Conservation (phyloP, 2,113 vertebrate species). For the Syngnathus floridae region DNA sequence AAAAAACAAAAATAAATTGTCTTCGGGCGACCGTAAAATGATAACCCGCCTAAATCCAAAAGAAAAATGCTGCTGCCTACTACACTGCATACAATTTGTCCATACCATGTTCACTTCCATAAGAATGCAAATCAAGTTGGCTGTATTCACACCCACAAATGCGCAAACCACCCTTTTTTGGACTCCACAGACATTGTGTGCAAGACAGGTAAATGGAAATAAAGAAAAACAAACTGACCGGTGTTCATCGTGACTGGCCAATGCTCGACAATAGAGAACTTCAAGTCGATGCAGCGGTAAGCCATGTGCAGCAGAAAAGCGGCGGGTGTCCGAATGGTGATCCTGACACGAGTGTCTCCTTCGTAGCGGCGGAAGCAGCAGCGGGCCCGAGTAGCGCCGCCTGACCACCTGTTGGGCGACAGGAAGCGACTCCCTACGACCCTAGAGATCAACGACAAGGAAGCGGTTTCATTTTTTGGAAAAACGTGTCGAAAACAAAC, state of each 20-base stretch:
- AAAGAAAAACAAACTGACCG: constrained; percentile 44
- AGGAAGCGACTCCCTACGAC: constrained; percentile 45
- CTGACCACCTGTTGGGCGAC: constrained; percentile 51
- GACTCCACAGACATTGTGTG: neutral
- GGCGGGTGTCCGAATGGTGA: constrained; percentile 15
- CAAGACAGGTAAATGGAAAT: neutral
- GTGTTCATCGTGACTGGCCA: constrained; percentile 64
- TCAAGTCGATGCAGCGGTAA: constrained; percentile 60
- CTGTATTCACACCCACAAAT: too few relatives aligned
- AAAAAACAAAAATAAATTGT: too few relatives aligned
- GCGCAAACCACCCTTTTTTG: neutral
- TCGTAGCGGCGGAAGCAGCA: constrained; percentile 69
- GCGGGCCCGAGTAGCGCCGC: constrained; percentile 74
- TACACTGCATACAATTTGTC: too few relatives aligned
- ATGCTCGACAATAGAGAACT: constrained; percentile 57
- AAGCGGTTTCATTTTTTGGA: neutral
- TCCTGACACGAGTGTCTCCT: constrained; percentile 67
- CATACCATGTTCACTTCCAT: too few relatives aligned
- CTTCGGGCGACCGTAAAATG: too few relatives aligned
- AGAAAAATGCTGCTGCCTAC: too few relatives aligned
- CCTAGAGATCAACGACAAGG: constrained; percentile 25
- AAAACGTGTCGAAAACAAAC: neutral
- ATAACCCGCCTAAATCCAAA: too few relatives aligned
- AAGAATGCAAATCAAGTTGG: too few relatives aligned
- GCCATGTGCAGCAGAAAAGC: neutral